These are phyloP conservation scores for Onthophagus sagittarius DNA, from an alignment of 2,888 invertebrate species.

Conservation along the genomic window DNA sequence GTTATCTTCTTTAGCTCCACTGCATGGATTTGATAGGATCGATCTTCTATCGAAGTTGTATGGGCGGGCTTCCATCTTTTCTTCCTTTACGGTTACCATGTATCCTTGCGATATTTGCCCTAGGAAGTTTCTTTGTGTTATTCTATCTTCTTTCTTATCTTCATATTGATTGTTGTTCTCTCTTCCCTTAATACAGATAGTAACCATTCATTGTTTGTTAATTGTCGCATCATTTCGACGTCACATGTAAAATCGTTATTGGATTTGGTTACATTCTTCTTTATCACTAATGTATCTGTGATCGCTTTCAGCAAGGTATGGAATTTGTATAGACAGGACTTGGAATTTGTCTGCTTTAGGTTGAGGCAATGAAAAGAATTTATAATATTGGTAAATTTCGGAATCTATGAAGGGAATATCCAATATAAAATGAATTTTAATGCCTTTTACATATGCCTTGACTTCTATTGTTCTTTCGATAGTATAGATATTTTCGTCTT, in stretches of 20 bases:
- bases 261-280: neutral
- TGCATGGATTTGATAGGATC: too few relatives aligned
- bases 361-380: neutral
- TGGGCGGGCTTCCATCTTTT: too few relatives aligned
- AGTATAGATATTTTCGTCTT: neutral
- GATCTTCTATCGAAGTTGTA: too few relatives aligned
- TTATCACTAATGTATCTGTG: neutral
- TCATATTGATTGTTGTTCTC: neutral
- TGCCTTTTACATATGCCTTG: neutral
- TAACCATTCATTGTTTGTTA: neutral
- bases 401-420: neutral
- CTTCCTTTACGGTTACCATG: too few relatives aligned
- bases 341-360: neutral
- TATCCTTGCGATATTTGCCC: too few relatives aligned
- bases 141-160: neutral
- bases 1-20: too few relatives aligned
- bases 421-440: too few relatives aligned
- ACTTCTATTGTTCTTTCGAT: neutral
- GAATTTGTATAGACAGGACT: neutral
- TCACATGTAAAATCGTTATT: neutral
- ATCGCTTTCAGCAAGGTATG: neutral
- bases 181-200: neutral
- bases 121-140: too few relatives aligned
- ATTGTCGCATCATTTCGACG: neutral
- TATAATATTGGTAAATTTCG: neutral